phyloP scores from a whole-genome alignment of 2,888 invertebrate species.

The Lepeophtheirus nordmannii region DNA sequence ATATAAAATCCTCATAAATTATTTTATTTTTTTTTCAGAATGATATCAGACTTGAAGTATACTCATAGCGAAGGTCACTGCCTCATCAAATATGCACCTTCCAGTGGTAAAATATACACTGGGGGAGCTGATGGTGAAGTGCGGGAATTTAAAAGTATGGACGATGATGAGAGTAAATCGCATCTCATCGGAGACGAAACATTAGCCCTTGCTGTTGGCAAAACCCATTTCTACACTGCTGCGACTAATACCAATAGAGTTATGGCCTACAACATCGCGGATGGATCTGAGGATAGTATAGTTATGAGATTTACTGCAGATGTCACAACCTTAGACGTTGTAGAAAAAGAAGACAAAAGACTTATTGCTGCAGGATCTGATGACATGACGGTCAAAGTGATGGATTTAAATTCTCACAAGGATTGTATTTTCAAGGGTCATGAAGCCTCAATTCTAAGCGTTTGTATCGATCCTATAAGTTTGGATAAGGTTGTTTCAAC shows the following conservation, averaged over 20 bases:
- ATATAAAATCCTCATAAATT: no score
- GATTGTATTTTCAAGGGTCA: conserved; percentile 41
- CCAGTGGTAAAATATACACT: conserved; percentile 9
- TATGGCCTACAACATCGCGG: conserved; percentile 29
- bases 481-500: conserved; percentile 37
- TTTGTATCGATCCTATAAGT: conserved; percentile 44
- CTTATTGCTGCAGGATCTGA: conserved; percentile 34
- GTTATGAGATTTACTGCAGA: conserved; percentile 21
- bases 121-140: conserved; percentile 34
- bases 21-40: not conserved
- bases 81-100: not conserved
- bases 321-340: conserved; percentile 4
- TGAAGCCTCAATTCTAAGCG: conserved; percentile 45
- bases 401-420: conserved; percentile 37
- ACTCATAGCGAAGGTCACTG: conserved; percentile 22
- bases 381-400: conserved; percentile 45
- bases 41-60: conserved; percentile 7
- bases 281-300: not conserved
- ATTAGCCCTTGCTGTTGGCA: conserved; percentile 37
- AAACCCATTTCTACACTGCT: conserved; percentile 13
- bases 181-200: conserved; percentile 70
- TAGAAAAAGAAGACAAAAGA: not conserved
- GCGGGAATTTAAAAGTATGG: conserved; percentile 66
- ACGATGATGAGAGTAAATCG: conserved; percentile 63
- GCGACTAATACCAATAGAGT: conserved; percentile 48